These are phyloP conservation scores for Chrysolina haemoptera DNA, from an alignment of 2,888 invertebrate species.

Conservation along the genomic window DNA sequence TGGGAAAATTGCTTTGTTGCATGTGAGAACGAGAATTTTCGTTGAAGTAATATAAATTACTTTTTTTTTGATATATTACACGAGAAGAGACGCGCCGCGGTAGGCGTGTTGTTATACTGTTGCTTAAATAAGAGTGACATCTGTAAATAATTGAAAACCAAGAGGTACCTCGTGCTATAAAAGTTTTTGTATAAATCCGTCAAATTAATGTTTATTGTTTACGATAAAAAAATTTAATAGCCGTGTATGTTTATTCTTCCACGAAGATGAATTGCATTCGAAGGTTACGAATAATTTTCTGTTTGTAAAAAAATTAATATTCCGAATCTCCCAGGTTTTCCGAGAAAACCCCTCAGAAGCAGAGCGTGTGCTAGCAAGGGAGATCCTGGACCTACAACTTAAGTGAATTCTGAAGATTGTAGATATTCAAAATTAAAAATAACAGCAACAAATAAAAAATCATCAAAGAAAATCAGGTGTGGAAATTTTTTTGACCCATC, in stretches of 20 bases:
- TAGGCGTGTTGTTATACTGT: conserved; percentile 19
- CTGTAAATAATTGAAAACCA: conserved; percentile 14
- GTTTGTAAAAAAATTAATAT: too few relatives aligned
- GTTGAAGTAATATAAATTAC: conserved; percentile 6
- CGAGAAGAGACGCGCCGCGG: background rate
- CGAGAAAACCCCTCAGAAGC: too few relatives aligned
- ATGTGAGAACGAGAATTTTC: conserved; percentile 34
- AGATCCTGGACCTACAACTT: too few relatives aligned
- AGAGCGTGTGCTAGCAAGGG: too few relatives aligned
- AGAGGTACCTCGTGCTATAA: background rate
- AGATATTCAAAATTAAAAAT: too few relatives aligned
- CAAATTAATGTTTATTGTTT: conserved; percentile 7
- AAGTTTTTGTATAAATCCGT: conserved; percentile 6
- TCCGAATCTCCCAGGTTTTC: too few relatives aligned
- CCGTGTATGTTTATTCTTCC: background rate
- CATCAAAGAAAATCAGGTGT: too few relatives aligned
- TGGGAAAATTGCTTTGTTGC: conserved; percentile 36
- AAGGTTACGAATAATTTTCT: background rate
- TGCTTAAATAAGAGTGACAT: background rate
- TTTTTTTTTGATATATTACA: conserved; percentile 19
- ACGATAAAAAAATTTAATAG: conserved; percentile 1
- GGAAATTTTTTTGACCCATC: too few relatives aligned
- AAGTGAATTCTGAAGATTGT: too few relatives aligned
- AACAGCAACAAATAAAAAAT: too few relatives aligned
- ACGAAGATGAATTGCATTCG: background rate